phyloP scores from a whole-genome alignment of 1,140 invertebrate genomes.

The Telenomus remus region DNA sequence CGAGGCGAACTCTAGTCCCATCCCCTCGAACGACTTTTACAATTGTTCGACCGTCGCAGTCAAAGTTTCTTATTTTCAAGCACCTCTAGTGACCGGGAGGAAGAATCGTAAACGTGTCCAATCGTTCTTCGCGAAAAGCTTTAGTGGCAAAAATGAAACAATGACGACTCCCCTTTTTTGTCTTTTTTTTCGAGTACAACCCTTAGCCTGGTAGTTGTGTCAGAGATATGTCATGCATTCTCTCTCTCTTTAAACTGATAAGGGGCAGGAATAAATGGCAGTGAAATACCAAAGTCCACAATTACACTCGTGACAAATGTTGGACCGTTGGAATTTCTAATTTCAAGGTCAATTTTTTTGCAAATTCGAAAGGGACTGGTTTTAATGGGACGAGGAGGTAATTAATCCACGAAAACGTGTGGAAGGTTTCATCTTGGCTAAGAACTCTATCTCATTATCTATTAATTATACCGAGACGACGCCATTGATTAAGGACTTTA shows the following conservation, averaged over 20 bases:
- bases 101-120: slow-evolving; percentile 53
- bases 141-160: slow-evolving; percentile 43
- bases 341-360: not conserved
- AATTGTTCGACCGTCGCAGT: slow-evolving; percentile 44
- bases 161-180: slow-evolving; percentile 17
- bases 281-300: slow-evolving; percentile 25
- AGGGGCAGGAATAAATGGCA: slow-evolving; percentile 13
- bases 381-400: not conserved
- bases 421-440: not conserved
- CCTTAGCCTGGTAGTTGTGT: not conserved
- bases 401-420: not conserved
- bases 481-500: slow-evolving; percentile 46
- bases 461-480: slow-evolving; percentile 48
- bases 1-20: slow-evolving; percentile 32
- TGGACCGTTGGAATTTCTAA: not conserved
- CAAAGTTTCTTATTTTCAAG: slow-evolving; percentile 51
- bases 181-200: slow-evolving; percentile 10
- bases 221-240: slow-evolving; percentile 25
- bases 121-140: slow-evolving; percentile 33
- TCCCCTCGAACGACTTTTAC: slow-evolving; percentile 24
- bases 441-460: slow-evolving; percentile 33
- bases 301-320: slow-evolving; percentile 22
- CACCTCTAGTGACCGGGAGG: slow-evolving; percentile 39
- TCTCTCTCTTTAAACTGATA: slow-evolving; percentile 14
- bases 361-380: not conserved